Base-by-base conservation (phyloP, 2,888 invertebrate genomes). In the Halictus quadricinctus region DNA sequence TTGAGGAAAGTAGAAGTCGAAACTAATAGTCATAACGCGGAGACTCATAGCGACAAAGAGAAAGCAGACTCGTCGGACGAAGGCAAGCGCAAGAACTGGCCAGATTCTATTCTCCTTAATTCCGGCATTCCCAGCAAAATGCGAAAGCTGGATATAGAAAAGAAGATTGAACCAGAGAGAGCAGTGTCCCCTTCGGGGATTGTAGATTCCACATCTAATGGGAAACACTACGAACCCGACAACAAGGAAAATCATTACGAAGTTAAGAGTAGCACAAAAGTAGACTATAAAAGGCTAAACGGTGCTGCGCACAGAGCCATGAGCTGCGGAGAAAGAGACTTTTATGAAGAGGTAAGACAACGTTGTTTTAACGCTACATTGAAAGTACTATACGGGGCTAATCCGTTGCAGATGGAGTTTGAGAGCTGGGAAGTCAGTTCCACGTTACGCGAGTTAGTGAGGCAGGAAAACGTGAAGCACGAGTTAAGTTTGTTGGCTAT, bases 291-390 rank as follows among this genome's bases (percentile, higher is more conserved):
- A 72, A 87, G 81, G 72, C 84, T 94, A 43, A 94, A 94, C 78
- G 94, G 94, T 6, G 93, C 91, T 86, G 92, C 93, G 4, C 94
- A 94, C 70, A 91, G 94, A 84, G 91, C 93, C n/a, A 94, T 94
- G 94, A 93, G 94, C 82, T 93, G 93, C 76, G 91, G 91, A 8
- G 92, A 94, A 85, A 91, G 91, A 29, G 94, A 94, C 83, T 91
- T 90, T 81, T 93, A 92, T 46, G 94, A 94, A 89, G 92, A 94
- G 84, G 94, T 93, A 58, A 79, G 83, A 75, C 72, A 77, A 74
- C 60, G 54, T 80, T 25, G 41, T 21, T 83, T 72, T 43, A 0
- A 43, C 6, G n/a, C 5, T 70, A 70, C 1, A 36, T 69, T 10
- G 21, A 41, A 21, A 21, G 15, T 69, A 66, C 18, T 70, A 70